phyloP scores from a whole-genome alignment of 2,113 vertebrate species.

The Calidris pygmaea region DNA sequence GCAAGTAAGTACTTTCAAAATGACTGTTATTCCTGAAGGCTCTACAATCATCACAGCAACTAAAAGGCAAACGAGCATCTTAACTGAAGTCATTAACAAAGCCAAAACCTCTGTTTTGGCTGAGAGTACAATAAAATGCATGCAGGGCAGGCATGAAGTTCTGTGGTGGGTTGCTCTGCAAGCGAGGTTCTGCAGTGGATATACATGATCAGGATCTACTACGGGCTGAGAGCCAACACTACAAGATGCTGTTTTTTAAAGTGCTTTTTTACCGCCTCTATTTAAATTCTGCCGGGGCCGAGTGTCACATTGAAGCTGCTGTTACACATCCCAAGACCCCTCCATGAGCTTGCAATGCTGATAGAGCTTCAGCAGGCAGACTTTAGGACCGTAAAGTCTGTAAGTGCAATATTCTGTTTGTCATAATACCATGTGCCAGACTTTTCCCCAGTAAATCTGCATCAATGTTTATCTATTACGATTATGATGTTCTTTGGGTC shows the following conservation, averaged over 20 bases:
- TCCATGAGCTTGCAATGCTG: neutral
- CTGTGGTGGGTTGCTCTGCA: neutral
- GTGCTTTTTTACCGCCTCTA: neutral
- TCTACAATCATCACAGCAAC: neutral
- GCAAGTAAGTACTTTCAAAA: neutral
- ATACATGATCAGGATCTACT: neutral
- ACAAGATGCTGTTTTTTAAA: neutral
- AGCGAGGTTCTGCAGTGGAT: neutral
- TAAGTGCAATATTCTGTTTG: neutral
- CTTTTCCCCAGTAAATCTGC: neutral
- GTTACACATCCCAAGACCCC: neutral
- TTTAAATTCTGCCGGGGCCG: neutral
- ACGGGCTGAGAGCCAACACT: fast-evolving
- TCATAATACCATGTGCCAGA: neutral
- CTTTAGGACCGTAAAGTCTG: neutral
- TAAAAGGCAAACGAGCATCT: neutral
- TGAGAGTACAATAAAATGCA: neutral
- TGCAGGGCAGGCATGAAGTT: neutral
- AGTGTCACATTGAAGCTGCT: neutral
- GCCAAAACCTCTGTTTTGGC: neutral
- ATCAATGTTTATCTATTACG: too few relatives aligned
- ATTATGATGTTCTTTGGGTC: too few relatives aligned
- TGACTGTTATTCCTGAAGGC: neutral
- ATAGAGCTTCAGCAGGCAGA: neutral
- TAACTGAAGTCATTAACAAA: neutral